Conservation (phyloP, 2,113 vertebrate species). For the Anarhynchus alexandrinus region DNA sequence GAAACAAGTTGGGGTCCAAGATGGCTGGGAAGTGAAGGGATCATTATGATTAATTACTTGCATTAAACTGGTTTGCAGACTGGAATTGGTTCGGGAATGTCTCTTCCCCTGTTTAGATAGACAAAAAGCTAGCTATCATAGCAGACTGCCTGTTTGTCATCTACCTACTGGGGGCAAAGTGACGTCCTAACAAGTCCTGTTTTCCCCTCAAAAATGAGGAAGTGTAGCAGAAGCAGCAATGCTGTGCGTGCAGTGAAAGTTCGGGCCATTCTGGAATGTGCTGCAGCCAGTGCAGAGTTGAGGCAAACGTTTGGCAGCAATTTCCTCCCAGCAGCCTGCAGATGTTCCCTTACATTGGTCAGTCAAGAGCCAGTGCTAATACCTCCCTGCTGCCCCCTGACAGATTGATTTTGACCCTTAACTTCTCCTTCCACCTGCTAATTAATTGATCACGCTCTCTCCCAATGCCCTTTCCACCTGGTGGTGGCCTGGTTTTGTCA, state of each 20-base stretch:
- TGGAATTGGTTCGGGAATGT: background rate
- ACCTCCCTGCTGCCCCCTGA: background rate
- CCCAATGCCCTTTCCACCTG: conserved; percentile 6
- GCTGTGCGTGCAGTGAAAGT: background rate
- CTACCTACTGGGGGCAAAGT: background rate
- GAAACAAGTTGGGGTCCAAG: background rate
- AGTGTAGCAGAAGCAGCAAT: background rate
- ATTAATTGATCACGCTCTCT: background rate
- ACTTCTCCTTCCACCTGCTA: conserved; percentile 21
- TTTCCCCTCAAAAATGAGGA: background rate
- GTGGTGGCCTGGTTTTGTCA: conserved; percentile 1
- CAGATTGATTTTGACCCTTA: conserved; percentile 15
- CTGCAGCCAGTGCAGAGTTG: background rate
- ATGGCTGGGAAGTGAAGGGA: background rate
- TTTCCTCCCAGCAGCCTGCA: background rate
- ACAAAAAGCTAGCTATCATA: background rate
- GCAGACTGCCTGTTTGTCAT: background rate
- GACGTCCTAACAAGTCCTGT: background rate
- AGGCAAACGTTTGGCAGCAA: background rate
- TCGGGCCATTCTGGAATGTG: background rate
- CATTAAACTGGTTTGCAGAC: background rate
- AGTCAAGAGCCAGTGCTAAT: background rate
- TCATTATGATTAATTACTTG: background rate
- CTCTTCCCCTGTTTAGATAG: background rate
- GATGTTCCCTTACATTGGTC: background rate